These are phyloP conservation scores for Ailurus styani DNA, from an alignment of 2,113 vertebrate species.

Conservation along the genomic window DNA sequence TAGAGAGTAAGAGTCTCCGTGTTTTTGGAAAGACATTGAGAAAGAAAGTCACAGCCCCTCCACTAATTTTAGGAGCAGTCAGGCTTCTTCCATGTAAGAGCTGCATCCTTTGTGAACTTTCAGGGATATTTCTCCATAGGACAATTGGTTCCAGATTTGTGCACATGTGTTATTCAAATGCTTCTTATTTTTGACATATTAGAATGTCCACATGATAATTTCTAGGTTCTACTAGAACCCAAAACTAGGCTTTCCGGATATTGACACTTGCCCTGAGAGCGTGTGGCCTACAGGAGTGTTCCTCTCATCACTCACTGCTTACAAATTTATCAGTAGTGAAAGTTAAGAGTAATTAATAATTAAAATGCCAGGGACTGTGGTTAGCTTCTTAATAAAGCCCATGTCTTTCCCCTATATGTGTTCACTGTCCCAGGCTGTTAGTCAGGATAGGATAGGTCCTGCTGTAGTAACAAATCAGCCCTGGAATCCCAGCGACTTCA, in stretches of 20 bases:
- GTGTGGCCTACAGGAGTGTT: neutral
- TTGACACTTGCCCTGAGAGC: neutral
- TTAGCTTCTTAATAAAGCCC: neutral
- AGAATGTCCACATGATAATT: neutral
- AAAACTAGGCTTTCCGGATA: neutral
- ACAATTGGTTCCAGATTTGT: neutral
- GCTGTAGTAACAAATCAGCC: neutral
- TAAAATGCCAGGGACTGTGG: neutral
- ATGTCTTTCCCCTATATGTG: neutral
- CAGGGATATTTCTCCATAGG: neutral
- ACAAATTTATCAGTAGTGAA: neutral
- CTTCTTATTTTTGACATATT: neutral
- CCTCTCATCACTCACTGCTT: neutral
- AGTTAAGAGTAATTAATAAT: neutral
- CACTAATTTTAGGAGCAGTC: neutral
- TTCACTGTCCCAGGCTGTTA: neutral
- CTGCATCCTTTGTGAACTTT: neutral
- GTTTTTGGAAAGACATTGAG: neutral
- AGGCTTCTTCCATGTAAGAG: neutral
- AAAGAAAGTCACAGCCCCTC: neutral
- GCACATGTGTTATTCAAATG: neutral
- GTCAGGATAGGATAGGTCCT: neutral
- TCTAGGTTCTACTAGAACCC: neutral
- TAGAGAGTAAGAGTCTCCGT: neutral
- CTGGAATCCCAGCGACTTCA: neutral